Conservation (phyloP, 1,140 invertebrate genomes). For the Neuroterus valhalla region DNA sequence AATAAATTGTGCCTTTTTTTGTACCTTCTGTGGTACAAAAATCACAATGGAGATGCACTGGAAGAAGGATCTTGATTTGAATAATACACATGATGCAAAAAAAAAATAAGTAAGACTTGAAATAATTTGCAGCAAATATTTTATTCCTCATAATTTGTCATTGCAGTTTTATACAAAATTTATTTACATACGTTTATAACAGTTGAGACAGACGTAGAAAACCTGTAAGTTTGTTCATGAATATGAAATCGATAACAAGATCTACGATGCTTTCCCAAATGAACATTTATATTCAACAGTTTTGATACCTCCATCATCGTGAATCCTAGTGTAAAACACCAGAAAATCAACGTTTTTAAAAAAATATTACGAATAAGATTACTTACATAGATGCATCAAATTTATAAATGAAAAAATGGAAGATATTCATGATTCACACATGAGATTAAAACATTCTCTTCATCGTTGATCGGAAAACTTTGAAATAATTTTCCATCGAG, state of each 20-base stretch:
- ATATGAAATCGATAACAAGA: neutral
- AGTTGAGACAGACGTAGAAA: constrained; percentile 22
- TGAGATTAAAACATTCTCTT: neutral
- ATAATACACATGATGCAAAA: neutral
- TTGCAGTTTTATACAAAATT: constrained; percentile 22
- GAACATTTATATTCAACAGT: neutral
- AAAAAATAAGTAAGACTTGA: neutral
- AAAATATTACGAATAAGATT: neutral
- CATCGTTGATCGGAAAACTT: neutral
- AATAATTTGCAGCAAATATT: constrained; percentile 7
- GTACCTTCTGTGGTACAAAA: too few species aligned
- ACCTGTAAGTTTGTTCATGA: neutral
- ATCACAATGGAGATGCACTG: too few species aligned
- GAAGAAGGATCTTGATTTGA: too few species aligned
- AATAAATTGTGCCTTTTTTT: too few species aligned
- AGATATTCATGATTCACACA: too few species aligned
- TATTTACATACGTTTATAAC: constrained; percentile 31
- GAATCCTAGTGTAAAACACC: neutral
- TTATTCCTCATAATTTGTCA: neutral
- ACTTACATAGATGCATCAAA: too few species aligned
- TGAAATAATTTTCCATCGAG: neutral
- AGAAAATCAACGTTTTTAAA: neutral
- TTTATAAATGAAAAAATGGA: too few species aligned
- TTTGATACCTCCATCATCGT: neutral
- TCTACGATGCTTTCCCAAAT: neutral